Conservation (phyloP, 2,888 invertebrate species). For the Beris morrisii region DNA sequence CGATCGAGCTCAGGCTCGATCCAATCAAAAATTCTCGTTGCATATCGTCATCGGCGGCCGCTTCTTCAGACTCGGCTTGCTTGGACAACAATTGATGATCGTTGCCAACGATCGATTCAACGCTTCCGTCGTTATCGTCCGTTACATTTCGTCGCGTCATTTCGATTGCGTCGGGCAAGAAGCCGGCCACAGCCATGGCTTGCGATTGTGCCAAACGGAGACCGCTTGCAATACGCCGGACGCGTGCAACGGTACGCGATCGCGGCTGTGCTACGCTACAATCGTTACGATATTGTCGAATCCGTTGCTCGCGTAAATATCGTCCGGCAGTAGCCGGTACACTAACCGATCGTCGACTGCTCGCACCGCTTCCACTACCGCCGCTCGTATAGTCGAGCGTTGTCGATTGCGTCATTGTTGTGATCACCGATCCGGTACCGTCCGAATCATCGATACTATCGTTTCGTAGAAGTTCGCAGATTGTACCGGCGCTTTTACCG, state of each 20-base stretch:
- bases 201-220: slow-evolving; percentile 71
- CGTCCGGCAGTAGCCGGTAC: neutral
- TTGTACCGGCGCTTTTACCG: no score
- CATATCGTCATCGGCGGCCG: slow-evolving; percentile 12
- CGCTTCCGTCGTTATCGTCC: neutral
- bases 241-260: slow-evolving; percentile 14
- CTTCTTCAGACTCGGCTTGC: neutral
- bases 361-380: slow-evolving; percentile 38
- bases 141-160: neutral
- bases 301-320: slow-evolving; percentile 3
- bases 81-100: neutral
- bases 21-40: slow-evolving; percentile 7
- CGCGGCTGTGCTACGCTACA: neutral
- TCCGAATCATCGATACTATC: slow-evolving; percentile 45
- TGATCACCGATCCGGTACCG: slow-evolving; percentile 45
- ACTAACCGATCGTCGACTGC: slow-evolving; percentile 12
- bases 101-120: no score
- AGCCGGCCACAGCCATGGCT: slow-evolving; percentile 72
- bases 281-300: no score
- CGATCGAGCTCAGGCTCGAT: slow-evolving; percentile 31
- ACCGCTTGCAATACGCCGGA: slow-evolving; percentile 67
- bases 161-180: slow-evolving; percentile 58
- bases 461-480: slow-evolving; percentile 40
- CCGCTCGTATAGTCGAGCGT: slow-evolving; percentile 42
- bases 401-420: slow-evolving; percentile 47